Conservation (phyloP, 2,888 invertebrate species). For the Hipparchia sbordonii region DNA sequence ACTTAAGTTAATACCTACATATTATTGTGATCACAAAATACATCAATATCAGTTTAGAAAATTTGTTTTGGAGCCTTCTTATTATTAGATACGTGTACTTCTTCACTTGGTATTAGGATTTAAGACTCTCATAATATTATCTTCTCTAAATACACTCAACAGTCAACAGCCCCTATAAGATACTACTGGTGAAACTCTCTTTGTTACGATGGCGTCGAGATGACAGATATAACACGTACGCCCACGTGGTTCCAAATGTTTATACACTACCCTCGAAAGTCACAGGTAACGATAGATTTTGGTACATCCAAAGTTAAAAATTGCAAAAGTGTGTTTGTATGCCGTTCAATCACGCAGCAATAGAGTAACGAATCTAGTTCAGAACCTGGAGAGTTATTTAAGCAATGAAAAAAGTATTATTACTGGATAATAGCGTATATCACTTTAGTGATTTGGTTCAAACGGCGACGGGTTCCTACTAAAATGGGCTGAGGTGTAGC, state of each 20-base stretch:
- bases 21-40: too few species aligned
- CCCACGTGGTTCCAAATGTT: neutral
- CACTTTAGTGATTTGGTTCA: conserved; percentile 11
- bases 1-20: too few species aligned
- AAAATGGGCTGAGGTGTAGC: conserved; percentile 63
- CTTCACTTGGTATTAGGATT: too few species aligned
- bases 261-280: neutral
- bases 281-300: neutral
- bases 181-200: neutral
- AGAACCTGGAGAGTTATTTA: too few species aligned
- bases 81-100: too few species aligned
- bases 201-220: neutral
- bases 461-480: conserved; percentile 63
- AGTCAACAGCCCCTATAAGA: neutral
- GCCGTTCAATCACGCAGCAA: neutral
- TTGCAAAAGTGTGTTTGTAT: neutral
- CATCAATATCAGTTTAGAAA: too few species aligned
- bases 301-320: neutral
- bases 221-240: neutral
- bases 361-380: too few species aligned
- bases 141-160: neutral
- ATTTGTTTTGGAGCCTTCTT: too few species aligned
- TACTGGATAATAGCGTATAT: neutral
- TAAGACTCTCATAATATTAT: neutral
- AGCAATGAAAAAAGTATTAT: neutral